Evolutionary conservation across 2,888 invertebrate species (phyloP).

Genomic region (Platypus cylindrus): DNA sequence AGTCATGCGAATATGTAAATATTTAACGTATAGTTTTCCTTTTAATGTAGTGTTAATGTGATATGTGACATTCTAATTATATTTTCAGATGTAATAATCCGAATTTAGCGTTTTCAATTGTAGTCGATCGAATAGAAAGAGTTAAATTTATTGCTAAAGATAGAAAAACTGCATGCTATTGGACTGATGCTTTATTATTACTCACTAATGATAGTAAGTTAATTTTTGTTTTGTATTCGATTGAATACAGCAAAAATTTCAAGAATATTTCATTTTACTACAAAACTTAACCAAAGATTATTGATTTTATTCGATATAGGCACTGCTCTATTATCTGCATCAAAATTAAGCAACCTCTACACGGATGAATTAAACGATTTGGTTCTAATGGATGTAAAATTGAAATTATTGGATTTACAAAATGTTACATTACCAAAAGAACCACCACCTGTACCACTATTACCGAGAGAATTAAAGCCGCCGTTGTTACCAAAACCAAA

Average conservation of each 20-base stretch:
- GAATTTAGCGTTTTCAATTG: slow-evolving; percentile 27
- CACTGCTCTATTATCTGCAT: too few relatives aligned
- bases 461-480: slow-evolving; percentile 18
- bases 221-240: too few relatives aligned
- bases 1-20: slow-evolving; percentile 27
- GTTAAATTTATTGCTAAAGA: slow-evolving; percentile 30
- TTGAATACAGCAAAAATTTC: too few relatives aligned
- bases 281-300: too few relatives aligned
- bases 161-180: slow-evolving; percentile 25
- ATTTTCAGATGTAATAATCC: slow-evolving; percentile 20
- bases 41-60: too few relatives aligned
- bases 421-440: slow-evolving; percentile 27
- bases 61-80: too few relatives aligned
- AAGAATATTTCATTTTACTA: too few relatives aligned
- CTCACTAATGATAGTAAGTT: slow-evolving; percentile 21
- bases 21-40: too few relatives aligned
- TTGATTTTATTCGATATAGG: too few relatives aligned
- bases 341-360: slow-evolving; percentile 24
- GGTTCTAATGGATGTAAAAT: slow-evolving; percentile 28
- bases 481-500: slow-evolving; percentile 22
- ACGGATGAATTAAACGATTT: slow-evolving; percentile 27
- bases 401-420: slow-evolving; percentile 31
- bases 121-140: slow-evolving; percentile 23
- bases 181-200: slow-evolving; percentile 30
- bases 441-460: slow-evolving; percentile 27